These are phyloP conservation scores for Bovichtus diacanthus DNA, from an alignment of 2,797 vertebrate species.

Conservation along the genomic window DNA sequence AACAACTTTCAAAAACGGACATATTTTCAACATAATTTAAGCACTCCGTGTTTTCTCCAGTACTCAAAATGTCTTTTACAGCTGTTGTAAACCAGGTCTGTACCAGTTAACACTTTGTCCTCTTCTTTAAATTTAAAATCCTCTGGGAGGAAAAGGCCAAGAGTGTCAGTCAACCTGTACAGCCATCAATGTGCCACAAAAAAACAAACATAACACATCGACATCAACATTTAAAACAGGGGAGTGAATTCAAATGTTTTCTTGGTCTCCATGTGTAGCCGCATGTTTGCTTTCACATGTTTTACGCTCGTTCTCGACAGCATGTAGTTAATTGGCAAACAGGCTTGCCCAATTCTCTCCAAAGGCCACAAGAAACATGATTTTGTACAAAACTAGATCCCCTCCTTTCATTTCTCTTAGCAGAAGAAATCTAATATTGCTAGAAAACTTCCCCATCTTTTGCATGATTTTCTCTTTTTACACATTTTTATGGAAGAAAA, in stretches of 20 bases:
- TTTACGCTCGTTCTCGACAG: conserved; percentile 73
- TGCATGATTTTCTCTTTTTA: conserved; percentile 70
- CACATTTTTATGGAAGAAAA: conserved; percentile 86
- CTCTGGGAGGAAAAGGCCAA: conserved; percentile 69
- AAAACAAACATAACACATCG: conserved; percentile 93
- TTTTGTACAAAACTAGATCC: conserved; percentile 92
- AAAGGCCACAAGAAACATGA: conserved; percentile 90
- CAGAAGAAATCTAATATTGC: conserved; percentile 91
- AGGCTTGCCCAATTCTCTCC: conserved; percentile 66
- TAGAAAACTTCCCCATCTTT: conserved; percentile 93
- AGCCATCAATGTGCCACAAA: conserved; percentile 93
- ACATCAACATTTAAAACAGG: conserved; percentile 91
- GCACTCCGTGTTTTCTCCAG: conserved; percentile 63
- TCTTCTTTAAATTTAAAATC: conserved; percentile 62
- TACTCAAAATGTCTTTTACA: conserved; percentile 61
- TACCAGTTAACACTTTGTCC: conserved; percentile 66
- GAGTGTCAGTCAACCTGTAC: conserved; percentile 87
- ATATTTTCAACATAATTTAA: conserved; percentile 73
- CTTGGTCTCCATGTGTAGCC: conserved; percentile 71
- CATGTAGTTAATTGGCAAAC: conserved; percentile 87
- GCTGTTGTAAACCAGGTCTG: conserved; percentile 70
- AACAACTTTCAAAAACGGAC: conserved; percentile 58
- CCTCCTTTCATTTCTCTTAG: conserved; percentile 85
- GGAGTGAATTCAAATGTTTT: conserved; percentile 76
- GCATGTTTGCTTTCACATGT: conserved; percentile 74